Base-by-base conservation (phyloP, 2,888 invertebrate genomes). In the Sinopyrophorus schimmeli region DNA sequence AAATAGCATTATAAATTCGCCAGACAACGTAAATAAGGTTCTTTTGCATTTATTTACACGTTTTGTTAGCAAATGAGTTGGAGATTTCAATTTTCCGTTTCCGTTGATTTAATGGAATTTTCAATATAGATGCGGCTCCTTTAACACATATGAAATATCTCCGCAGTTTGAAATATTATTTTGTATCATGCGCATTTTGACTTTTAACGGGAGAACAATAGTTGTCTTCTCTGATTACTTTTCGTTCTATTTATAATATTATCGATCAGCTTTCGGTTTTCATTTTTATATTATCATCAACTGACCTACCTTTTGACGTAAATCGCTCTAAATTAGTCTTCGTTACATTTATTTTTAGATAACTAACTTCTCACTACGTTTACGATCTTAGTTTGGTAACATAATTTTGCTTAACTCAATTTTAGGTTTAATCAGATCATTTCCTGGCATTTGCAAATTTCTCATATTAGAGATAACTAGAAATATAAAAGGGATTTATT, bases 61-160 rank as follows among this genome's bases (percentile, higher is more conserved):
- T 37, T 18, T 28, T 26, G 37, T 11, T 31, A 20, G 31, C 23
- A 38, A 46, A 46, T 38, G 31, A 46, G 38, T 20, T 46, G 46
- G 30, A 46, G 21, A 46, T 46, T 46, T 46, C 46, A 46, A 46
- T 46, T 46, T 46, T 46, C 38, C 37, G 38, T 38, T 46, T 46
- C 38, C 46, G 38, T 30, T 38, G 24, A 18, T 37, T 28, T 46
- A 38, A 46, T 46, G 26, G 43, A 43, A 28, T 40, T 40, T 27
- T 15, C 18, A 16, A 30, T 14, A 35, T 35, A 15, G 23, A 15
- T 16, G n/a, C 6, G n/a, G 35, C 16, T 35, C 24, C 35, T 35
- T 11, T 35, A 15, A 11, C 5, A 11, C 11, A 12, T 21, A n/a
- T 21, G 2, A n/a, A 21, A n/a, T 21, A 21, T 21, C 18, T 9